Conservation (phyloP, 2,113 vertebrate species). For the Otus sunia region DNA sequence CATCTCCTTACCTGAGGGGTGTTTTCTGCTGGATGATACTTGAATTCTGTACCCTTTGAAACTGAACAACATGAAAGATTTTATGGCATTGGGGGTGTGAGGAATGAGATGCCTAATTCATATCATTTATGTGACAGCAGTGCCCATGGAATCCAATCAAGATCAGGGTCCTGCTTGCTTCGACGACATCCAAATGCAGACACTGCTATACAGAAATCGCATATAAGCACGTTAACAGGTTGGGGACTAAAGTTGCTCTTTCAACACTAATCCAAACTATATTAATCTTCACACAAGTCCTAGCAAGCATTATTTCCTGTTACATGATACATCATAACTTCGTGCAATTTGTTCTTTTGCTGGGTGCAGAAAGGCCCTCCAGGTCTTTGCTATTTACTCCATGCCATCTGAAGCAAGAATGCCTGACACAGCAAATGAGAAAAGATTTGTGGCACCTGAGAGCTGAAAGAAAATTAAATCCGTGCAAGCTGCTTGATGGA, state of each 20-base stretch:
- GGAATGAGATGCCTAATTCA: neutral
- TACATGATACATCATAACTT: neutral
- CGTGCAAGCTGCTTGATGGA: neutral
- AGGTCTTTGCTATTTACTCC: neutral
- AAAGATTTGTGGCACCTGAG: neutral
- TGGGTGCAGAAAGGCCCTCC: neutral
- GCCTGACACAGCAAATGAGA: neutral
- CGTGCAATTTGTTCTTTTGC: fast-evolving
- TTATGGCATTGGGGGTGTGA: fast-evolving
- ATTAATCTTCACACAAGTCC: neutral
- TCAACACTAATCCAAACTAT: neutral
- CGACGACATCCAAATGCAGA: neutral
- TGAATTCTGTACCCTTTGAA: neutral
- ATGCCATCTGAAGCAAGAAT: neutral
- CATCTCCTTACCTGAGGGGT: neutral
- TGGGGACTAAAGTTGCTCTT: neutral
- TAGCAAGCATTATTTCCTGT: constrained; percentile 48
- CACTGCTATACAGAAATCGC: neutral
- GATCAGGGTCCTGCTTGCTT: neutral
- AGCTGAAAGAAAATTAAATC: neutral
- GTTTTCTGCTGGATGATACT: neutral
- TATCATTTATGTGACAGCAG: neutral
- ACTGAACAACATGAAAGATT: neutral
- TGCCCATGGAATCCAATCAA: neutral
- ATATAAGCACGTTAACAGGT: neutral